Evolutionary conservation across 2,797 vertebrate species (phyloP), one percentile per base, ranked within the genome.

Genomic region (Clamator glandarius): DNA sequence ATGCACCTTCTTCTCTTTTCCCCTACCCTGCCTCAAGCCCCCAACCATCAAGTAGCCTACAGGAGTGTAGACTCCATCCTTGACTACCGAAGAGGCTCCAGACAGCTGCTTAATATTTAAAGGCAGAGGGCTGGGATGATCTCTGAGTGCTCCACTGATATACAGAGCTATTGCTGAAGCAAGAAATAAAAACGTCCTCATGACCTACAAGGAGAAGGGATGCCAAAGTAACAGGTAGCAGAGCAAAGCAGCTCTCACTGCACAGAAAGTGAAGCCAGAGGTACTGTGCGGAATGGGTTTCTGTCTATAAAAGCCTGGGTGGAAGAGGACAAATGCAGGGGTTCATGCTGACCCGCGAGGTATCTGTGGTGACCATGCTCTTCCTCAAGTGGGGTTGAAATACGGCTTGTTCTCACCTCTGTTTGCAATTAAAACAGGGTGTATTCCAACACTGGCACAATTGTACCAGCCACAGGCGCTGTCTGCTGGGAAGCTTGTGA

Each of bases 181-280:
- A 1, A 3, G 42, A 73, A 79, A 13, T 44, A 39, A 8, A 73
- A 80, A 28, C 7, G 26, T 19, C 20, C 39, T n/a, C 3, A 11
- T 16, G 52, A 66, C 33, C 31, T 15, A n/a, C 15, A 8, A 39
- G 0, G 7, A 63, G 64, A 39, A 33, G 41, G 1, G 13, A 78
- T 35, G 41, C 41, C 33, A 1, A 62, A 69, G 25, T 2, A 48
- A 15, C 0, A 12, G 66, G 31, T n/a, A 62, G 11, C 6, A 21
- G 41, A 25, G 23, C 12, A 41, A 26, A 33, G 58, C 31, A 21
- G 73, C 54, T 50, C n/a, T 10, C 8, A 4, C 39, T 12, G 26
- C 50, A 15, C 19, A 9, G 0, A 50, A 14, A 3, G 25, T 2
- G 15, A 2, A 11, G 7, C 44, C 3, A 1, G 8, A 19, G 39